These are phyloP conservation scores for Palythoa grandis DNA, from an alignment of 92 coral and sea anemone species.

Conservation along the genomic window DNA sequence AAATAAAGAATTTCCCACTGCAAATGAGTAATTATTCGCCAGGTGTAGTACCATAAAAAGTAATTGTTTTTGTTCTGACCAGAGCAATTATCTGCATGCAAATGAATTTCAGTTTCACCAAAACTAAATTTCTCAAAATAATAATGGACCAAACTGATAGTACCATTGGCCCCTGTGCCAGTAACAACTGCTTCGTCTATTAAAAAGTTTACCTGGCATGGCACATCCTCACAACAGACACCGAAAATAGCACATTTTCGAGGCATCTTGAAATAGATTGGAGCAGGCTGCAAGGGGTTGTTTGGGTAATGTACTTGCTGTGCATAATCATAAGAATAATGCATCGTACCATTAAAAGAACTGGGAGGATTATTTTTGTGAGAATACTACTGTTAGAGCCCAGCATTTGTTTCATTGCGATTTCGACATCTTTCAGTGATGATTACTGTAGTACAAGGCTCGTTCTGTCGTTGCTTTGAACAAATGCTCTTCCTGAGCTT, in stretches of 20 bases:
- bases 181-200: slow-evolving; percentile 47
- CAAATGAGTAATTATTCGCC: slow-evolving; percentile 32
- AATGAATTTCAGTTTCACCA: slow-evolving; percentile 52
- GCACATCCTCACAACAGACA: slow-evolving; percentile 34
- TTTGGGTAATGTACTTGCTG: slow-evolving; percentile 51
- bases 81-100: slow-evolving; percentile 55
- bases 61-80: slow-evolving; percentile 61
- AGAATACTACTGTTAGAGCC: no score
- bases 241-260: slow-evolving; percentile 50
- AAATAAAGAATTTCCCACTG: not conserved
- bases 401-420: no score
- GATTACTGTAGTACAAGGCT: not conserved
- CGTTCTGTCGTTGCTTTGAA: not conserved
- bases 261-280: slow-evolving; percentile 51
- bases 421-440: not conserved
- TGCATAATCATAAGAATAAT: no score
- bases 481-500: slow-evolving; percentile 20
- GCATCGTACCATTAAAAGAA: no score
- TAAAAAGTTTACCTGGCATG: slow-evolving; percentile 52
- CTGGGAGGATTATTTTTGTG: no score
- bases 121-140: slow-evolving; percentile 39
- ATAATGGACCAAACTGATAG: slow-evolving; percentile 40
- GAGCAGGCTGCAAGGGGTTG: slow-evolving; percentile 63
- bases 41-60: slow-evolving; percentile 47
- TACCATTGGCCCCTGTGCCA: slow-evolving; percentile 53